These are phyloP conservation scores for Alethe diademata DNA, from an alignment of 2,113 vertebrate genomes.

Conservation along the genomic window DNA sequence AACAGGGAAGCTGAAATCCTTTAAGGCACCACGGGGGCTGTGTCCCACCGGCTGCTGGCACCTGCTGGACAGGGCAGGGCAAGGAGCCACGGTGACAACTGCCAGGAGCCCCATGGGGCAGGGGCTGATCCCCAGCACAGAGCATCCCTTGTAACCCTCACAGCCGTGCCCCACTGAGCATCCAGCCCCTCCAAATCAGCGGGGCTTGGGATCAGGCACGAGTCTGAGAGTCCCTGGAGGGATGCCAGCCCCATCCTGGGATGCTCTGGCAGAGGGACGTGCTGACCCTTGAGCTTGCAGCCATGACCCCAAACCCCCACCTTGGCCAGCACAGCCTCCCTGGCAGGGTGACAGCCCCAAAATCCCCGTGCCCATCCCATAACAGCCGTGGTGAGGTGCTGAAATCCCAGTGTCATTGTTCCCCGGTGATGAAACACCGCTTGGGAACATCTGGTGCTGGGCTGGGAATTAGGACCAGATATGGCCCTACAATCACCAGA, in stretches of 20 bases:
- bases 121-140: background rate
- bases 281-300: background rate
- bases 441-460: conserved; percentile 61
- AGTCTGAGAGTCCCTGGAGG: background rate
- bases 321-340: background rate
- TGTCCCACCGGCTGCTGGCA: fast-evolving
- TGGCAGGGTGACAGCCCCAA: conserved; percentile 14
- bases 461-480: conserved; percentile 63
- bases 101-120: background rate
- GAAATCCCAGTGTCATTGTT: background rate
- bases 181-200: background rate
- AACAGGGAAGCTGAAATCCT: too few species aligned
- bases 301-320: fast-evolving
- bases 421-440: background rate
- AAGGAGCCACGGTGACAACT: background rate
- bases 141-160: background rate
- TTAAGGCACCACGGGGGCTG: background rate
- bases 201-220: background rate
- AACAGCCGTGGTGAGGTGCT: background rate
- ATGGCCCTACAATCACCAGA: conserved; percentile 20
- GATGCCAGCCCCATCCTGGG: background rate
- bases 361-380: background rate
- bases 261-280: background rate
- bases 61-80: background rate
- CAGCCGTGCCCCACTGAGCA: background rate